These are phyloP conservation scores for Harpagifer antarcticus DNA, from an alignment of 2,797 vertebrate genomes.

Conservation along the genomic window DNA sequence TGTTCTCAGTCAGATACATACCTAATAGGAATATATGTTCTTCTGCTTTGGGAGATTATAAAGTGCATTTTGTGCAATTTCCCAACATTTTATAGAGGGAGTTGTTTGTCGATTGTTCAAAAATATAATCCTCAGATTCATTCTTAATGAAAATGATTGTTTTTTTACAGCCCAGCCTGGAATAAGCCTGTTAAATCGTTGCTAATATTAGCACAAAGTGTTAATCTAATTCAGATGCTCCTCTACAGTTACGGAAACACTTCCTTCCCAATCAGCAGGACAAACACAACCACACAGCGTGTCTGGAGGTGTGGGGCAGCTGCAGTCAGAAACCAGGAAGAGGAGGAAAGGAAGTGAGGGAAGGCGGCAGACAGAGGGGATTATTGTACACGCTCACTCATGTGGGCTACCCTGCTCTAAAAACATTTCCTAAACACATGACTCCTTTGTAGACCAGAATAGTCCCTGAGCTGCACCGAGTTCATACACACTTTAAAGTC, in stretches of 20 bases:
- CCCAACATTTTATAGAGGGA: not conserved
- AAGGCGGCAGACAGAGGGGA: slow-evolving; percentile 79
- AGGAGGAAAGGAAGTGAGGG: slow-evolving; percentile 72
- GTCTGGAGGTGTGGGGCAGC: slow-evolving; percentile 67
- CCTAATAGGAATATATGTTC: not conserved
- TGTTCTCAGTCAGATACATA: not conserved
- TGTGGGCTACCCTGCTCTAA: slow-evolving; percentile 74
- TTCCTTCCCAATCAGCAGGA: slow-evolving; percentile 52
- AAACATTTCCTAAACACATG: slow-evolving; percentile 81
- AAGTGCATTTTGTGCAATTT: not conserved
- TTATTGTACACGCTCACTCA: slow-evolving; percentile 81
- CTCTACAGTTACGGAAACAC: slow-evolving; percentile 53
- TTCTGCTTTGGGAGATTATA: not conserved
- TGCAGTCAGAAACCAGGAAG: slow-evolving; percentile 75
- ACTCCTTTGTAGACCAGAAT: slow-evolving; percentile 78
- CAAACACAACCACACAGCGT: slow-evolving; percentile 40
- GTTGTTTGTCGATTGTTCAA: not conserved
- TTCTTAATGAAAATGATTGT: not conserved
- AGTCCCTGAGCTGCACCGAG: slow-evolving; percentile 55
- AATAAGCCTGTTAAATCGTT: not conserved
- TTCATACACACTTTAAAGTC: slow-evolving; percentile 60
- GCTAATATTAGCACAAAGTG: not conserved
- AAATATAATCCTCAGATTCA: not conserved
- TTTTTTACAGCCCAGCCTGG: not conserved
- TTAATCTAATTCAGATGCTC: slow-evolving; percentile 29